Evolutionary conservation across 2,888 invertebrate species (phyloP), one percentile per base, ranked within the genome.

Genomic region (Hoplodrina blanda): DNA sequence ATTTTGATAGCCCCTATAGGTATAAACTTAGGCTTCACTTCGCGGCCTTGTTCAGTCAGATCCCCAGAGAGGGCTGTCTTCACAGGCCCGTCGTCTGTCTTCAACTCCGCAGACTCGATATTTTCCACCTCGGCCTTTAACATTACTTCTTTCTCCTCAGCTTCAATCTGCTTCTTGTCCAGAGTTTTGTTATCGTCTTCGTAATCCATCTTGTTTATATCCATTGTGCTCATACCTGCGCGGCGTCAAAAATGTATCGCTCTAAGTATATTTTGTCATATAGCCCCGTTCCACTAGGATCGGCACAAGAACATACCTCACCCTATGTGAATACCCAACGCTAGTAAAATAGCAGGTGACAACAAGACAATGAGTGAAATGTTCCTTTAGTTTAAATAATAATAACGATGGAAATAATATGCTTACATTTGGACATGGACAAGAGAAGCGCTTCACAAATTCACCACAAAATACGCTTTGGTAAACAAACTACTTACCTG

Each of bases 1-100:
- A 98, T 97, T 94, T 98, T 98, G 80, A 98, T 98, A n/a, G 98
- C 98, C 62, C 98, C 98, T 86, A 98, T 98, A 6, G 98, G 98
- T 85, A 98, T 98, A 90, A 98, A 98, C 90, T 97, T 98, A 71
- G 98, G 98, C 88, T 97, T 97, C 46, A 97, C 97, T 93, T 98
- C 98, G 76, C 97, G 96, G 62, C 97, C 97, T 83, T 97, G 97
- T 83, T 97, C 97, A 8, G 96, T 97, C 25, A 96, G 96, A 73
- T 95, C 95, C 19, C 96, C 96, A 4, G 94, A 94, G n/a, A 95
- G 92, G 54, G 97, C 97, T 10, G 96, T 95, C 81, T 94, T 95
- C 50, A 94, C 95, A 13, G 92, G 92, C 1, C 94, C 94, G 52
- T 93, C 96, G 62, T 96, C 96, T 65, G 89, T 84, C 89, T 95